A percentile compares a stretch with the other conserved stretches of the same genome.
phyloP scores from a whole-genome alignment of 2,797 vertebrate species.

The Sylvia borin region DNA sequence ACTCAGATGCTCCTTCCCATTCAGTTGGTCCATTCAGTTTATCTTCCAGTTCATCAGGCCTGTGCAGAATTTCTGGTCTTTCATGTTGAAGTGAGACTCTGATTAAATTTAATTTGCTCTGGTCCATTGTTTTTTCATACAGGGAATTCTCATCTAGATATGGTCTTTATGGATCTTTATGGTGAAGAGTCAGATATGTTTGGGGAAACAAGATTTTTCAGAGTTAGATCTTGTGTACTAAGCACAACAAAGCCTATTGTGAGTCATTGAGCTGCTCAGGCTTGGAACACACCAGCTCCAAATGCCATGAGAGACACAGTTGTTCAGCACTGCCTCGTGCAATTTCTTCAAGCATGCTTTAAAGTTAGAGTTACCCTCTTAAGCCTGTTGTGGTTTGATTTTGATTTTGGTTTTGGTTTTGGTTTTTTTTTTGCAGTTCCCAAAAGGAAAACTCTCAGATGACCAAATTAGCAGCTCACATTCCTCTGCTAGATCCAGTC shows the following conservation, averaged over 20 bases:
- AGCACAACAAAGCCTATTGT: neutral
- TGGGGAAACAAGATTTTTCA: neutral
- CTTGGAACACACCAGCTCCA: neutral
- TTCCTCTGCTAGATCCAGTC: slow-evolving; percentile 19
- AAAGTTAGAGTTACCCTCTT: neutral
- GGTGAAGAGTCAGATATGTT: neutral
- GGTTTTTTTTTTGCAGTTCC: slow-evolving; percentile 5
- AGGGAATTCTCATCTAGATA: neutral
- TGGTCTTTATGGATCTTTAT: neutral
- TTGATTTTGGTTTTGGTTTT: neutral
- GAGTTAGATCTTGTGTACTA: neutral
- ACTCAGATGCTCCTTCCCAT: neutral
- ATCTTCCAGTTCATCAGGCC: neutral
- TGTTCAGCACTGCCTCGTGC: neutral
- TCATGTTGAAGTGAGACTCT: neutral
- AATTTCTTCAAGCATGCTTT: neutral
- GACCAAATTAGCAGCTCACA: neutral
- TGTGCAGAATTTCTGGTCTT: neutral
- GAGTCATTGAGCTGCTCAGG: neutral
- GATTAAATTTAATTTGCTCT: neutral
- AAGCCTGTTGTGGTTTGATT: neutral
- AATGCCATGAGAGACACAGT: neutral
- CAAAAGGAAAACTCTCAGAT: neutral
- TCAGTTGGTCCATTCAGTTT: neutral
- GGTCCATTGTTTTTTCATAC: neutral